phyloP scores from a whole-genome alignment of 1,140 invertebrate genomes.

The Dufourea novaeangliae region DNA sequence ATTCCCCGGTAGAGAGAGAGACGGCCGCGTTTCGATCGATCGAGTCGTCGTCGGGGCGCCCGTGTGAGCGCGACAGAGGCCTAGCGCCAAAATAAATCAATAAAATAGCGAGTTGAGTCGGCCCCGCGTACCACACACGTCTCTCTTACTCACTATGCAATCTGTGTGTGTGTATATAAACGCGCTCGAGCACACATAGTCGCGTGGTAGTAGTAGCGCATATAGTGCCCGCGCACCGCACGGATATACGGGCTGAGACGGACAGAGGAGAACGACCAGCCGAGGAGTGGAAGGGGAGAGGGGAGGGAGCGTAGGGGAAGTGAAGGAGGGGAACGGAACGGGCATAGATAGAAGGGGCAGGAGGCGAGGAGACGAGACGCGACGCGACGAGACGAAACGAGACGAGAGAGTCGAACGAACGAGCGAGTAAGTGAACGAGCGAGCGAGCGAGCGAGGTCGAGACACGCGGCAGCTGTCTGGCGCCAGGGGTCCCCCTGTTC shows the following conservation, averaged over 20 bases:
- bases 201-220: too few relatives aligned
- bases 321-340: too few relatives aligned
- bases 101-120: slow-evolving; percentile 59
- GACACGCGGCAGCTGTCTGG: slow-evolving; percentile 74
- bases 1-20: slow-evolving; percentile 17
- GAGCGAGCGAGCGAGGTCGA: slow-evolving; percentile 69
- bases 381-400: slow-evolving; percentile 12
- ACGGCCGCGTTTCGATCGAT: slow-evolving; percentile 60
- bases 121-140: neutral
- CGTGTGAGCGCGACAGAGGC: slow-evolving; percentile 26
- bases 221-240: too few relatives aligned
- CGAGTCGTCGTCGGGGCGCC: slow-evolving; percentile 19
- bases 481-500: slow-evolving; percentile 72
- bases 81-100: slow-evolving; percentile 68
- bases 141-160: too few relatives aligned
- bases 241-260: slow-evolving; percentile 16
- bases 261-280: too few relatives aligned
- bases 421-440: slow-evolving; percentile 57
- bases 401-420: slow-evolving; percentile 30
- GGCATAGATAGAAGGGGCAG: neutral
- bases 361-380: slow-evolving; percentile 26
- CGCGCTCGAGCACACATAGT: neutral
- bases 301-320: neutral
- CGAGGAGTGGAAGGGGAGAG: slow-evolving; percentile 14
- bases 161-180: slow-evolving; percentile 26